Base-by-base conservation (phyloP, 2,797 vertebrate species). In the Bovichtus diacanthus region DNA sequence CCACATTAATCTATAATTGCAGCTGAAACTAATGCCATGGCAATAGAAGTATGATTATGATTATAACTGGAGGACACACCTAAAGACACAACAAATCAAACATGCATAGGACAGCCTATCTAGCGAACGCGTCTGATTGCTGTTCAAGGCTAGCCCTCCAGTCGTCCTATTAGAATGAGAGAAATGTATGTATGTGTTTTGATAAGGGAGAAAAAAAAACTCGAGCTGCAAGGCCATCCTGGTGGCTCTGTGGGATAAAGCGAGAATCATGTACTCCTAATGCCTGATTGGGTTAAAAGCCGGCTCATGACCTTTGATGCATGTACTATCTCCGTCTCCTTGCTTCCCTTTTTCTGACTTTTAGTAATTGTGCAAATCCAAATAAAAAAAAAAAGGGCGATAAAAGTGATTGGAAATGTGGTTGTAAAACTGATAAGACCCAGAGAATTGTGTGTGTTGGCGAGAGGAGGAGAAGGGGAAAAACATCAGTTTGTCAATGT, bases 31-130 rank as follows among this genome's bases (percentile, higher is more conserved):
- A 83, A 81, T 86, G 77, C 78, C 62, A 78, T 56, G 68, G 87
- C 83, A 89, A 82, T 73, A 76, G 84, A 65, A 70, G 75, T 69
- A 83, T 82, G 87, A 92, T 90, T 86, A 83, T 88, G 78, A 92
- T 92, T 90, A 90, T 83, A 76, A 89, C 91, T 88, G 67, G 59
- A 78, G 91, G 92, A 90, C 85, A 81, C 72, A 91, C 90, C 92
- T 76, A 80, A 88, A 92, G 91, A 90, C 87, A 85, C 84, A 86
- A 86, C 89, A 90, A 88, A 90, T 88, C 89, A 89, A 51, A 85
- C 77, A 87, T 85, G 84, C 87, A 90, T 77, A 82, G 70, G 49
- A 70, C 79, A 83, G 73, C 72, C 82, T 88, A 87, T 90, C 87
- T 82, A 19, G 74, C 19, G 2, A 78, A 82, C 38, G 23, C 0